These are phyloP conservation scores for Antheraea pernyi DNA, from an alignment of 1,140 invertebrate genomes.

Conservation along the genomic window DNA sequence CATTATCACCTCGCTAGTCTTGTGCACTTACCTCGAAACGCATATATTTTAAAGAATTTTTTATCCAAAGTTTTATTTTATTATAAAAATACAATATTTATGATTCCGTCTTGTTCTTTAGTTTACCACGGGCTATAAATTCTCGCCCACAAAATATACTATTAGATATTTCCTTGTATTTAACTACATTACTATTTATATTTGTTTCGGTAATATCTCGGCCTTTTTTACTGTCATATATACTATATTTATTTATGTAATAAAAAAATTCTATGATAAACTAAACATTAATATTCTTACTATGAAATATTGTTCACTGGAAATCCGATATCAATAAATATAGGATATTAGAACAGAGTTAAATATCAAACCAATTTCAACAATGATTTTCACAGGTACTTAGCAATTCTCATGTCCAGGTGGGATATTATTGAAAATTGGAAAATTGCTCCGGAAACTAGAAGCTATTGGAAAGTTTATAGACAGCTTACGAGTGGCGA, in stretches of 20 bases:
- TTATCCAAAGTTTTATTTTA: not conserved
- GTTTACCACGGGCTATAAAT: too few species aligned
- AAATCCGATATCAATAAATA: not conserved
- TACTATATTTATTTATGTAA: too few species aligned
- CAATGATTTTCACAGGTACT: constrained; percentile 23
- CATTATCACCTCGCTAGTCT: constrained; percentile 12
- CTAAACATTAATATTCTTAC: not conserved
- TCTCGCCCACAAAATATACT: too few species aligned
- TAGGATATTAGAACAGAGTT: not conserved
- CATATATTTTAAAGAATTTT: constrained; percentile 2
- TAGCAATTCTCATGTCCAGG: constrained; percentile 21
- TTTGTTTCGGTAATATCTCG: too few species aligned
- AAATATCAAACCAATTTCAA: not conserved
- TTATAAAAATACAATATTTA: not conserved
- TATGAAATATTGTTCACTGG: not conserved
- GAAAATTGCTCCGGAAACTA: constrained; percentile 31
- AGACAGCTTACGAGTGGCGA: constrained; percentile 33
- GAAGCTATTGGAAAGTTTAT: constrained; percentile 45
- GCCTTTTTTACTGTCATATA: too few species aligned
- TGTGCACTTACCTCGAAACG: constrained; percentile 2
- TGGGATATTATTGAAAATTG: constrained; percentile 34
- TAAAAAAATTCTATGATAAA: too few species aligned
- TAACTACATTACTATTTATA: too few species aligned
- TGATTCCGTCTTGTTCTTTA: too few species aligned
- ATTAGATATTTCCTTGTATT: too few species aligned